phyloP scores from a whole-genome alignment of 37 sponge, comb jelly and placozoan species.

The Hexactinellida sp. region DNA sequence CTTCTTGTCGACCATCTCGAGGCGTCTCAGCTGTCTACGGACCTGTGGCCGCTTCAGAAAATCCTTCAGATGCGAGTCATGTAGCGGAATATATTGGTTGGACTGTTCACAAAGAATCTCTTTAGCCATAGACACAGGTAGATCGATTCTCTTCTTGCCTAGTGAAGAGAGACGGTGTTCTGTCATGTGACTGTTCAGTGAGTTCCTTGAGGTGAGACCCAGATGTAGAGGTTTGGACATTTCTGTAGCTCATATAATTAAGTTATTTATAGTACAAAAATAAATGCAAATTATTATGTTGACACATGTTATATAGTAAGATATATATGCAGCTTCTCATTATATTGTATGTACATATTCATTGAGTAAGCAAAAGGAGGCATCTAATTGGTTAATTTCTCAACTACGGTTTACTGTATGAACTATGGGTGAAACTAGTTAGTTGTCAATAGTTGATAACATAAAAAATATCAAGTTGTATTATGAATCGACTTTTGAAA shows the following conservation, averaged over 20 bases:
- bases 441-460: no score
- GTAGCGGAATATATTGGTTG: neutral
- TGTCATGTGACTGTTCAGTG: neutral
- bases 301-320: neutral
- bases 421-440: no score
- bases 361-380: no score
- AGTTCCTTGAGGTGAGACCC: neutral
- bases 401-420: no score
- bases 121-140: neutral
- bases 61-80: neutral
- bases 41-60: neutral
- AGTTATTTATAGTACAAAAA: neutral
- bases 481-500: no score
- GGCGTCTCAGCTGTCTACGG: neutral
- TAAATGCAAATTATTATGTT: neutral
- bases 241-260: neutral
- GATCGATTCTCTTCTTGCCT: neutral
- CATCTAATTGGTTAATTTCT: no score
- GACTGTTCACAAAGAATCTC: slow-evolving; percentile 10
- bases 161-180: neutral
- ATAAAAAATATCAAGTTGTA: no score
- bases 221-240: neutral
- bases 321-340: no score
- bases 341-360: no score
- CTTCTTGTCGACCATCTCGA: neutral